These are phyloP conservation scores for Lepus americanus DNA, from an alignment of 2,113 vertebrate genomes.

Conservation along the genomic window DNA sequence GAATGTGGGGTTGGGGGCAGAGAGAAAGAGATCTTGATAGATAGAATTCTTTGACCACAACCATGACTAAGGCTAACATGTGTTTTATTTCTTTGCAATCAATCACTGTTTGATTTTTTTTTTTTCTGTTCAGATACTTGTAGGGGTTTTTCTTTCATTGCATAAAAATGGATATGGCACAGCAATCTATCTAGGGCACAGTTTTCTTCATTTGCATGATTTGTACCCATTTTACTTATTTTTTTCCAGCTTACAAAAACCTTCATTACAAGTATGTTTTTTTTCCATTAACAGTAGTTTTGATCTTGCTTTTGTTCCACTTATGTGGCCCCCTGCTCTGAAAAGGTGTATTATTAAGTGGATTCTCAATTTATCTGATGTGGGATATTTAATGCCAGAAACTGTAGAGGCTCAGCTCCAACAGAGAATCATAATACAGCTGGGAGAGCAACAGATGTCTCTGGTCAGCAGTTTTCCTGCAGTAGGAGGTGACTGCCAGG, in stretches of 20 bases:
- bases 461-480: background rate
- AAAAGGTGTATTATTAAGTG: background rate
- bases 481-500: background rate
- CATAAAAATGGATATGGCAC: background rate
- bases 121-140: background rate
- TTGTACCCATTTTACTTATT: background rate
- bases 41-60: background rate
- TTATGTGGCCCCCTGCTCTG: background rate
- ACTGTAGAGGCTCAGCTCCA: background rate
- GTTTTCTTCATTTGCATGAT: background rate
- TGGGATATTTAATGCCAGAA: background rate
- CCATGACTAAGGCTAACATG: background rate
- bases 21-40: background rate
- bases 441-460: background rate
- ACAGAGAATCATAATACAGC: background rate
- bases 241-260: background rate
- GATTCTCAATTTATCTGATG: background rate
- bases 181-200: background rate
- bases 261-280: background rate
- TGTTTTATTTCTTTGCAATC: background rate
- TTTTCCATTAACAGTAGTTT: background rate
- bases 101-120: background rate
- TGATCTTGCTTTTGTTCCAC: conserved; percentile 7
- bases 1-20: background rate
- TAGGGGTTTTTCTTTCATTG: background rate